Evolutionary conservation across 2,113 vertebrate genomes (phyloP), one percentile per base, ranked within the genome.

Genomic region (Pipa parva): DNA sequence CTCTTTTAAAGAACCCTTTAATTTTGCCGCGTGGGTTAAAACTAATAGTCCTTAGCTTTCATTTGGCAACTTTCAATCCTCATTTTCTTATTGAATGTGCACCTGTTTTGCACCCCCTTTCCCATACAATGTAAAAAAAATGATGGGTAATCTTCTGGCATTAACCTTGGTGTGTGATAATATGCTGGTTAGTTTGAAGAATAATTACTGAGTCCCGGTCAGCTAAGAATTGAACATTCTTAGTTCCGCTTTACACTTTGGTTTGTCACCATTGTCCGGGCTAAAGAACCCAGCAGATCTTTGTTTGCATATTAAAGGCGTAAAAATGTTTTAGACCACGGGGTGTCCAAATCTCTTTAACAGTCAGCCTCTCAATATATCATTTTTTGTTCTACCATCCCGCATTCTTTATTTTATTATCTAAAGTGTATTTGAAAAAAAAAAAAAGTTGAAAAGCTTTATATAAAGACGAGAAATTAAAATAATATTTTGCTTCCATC

Each of bases 91-190:
- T 90, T 95, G 87, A 93, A 83, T 87, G 88, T 90, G 92, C 95
- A 98, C 95, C 94, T 98, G 93, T 97, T 95, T n/a, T 93, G 76
- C 87, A 88, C 90, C 87, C n/a, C 90, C 92, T 94, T 92, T 92
- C 91, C 88, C 88, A 89, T 89, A 86, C 83, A 86, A 91, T 92
- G 91, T 88, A 89, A 93, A 92, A 68, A 69, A 92, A 70, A 70
- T 70, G 66, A 89, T 82, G 83, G 80, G 83, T 95, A 97, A 97
- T 97, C 93, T 93, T 78, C 86, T 92, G 91, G 91, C 91, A 91
- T 91, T 89, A 84, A 88, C 91, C 88, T 88, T 90, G 86, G 86
- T 84, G 88, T 90, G 89, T 91, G 92, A 94, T 92, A 94, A 95
- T 93, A 91, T 91, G 90, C 89, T 87, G 91, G 85, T 90, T 91